phyloP scores from a whole-genome alignment of 2,797 vertebrate species.

The Tauraco hartlaubi region DNA sequence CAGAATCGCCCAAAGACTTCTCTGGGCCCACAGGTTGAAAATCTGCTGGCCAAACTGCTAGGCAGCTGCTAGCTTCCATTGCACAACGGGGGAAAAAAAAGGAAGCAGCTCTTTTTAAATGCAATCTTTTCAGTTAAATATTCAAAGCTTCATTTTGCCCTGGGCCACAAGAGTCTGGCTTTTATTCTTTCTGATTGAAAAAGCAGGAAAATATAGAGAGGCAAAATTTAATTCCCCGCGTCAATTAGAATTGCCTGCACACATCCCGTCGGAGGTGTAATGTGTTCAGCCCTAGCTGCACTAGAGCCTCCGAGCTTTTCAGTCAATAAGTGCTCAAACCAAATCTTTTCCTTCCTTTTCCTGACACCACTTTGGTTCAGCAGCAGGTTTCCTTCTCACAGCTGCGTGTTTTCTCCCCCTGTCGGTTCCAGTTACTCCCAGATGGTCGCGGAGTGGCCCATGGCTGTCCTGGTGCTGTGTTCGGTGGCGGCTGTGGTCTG shows the following conservation, averaged over 20 bases:
- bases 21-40: neutral
- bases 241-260: slow-evolving; percentile 48
- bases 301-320: neutral
- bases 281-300: neutral
- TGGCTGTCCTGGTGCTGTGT: slow-evolving; percentile 85
- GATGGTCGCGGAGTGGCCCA: slow-evolving; percentile 89
- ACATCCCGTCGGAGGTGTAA: neutral
- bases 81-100: rapidly evolving
- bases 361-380: neutral
- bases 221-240: slow-evolving; percentile 28
- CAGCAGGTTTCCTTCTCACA: neutral
- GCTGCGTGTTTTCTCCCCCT: neutral
- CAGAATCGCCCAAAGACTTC: neutral
- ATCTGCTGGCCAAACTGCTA: neutral
- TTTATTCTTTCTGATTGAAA: slow-evolving; percentile 57
- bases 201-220: neutral
- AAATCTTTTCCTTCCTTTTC: neutral
- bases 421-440: slow-evolving; percentile 90
- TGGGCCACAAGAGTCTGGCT: neutral
- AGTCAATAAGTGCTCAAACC: neutral
- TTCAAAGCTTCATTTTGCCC: slow-evolving; percentile 40
- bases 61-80: neutral
- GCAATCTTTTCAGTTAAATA: slow-evolving; percentile 33
- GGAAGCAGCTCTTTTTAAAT: neutral
- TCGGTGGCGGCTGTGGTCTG: slow-evolving; percentile 84